Base-by-base conservation (phyloP, 2,797 vertebrate genomes). In the Notolabrus celidotus region DNA sequence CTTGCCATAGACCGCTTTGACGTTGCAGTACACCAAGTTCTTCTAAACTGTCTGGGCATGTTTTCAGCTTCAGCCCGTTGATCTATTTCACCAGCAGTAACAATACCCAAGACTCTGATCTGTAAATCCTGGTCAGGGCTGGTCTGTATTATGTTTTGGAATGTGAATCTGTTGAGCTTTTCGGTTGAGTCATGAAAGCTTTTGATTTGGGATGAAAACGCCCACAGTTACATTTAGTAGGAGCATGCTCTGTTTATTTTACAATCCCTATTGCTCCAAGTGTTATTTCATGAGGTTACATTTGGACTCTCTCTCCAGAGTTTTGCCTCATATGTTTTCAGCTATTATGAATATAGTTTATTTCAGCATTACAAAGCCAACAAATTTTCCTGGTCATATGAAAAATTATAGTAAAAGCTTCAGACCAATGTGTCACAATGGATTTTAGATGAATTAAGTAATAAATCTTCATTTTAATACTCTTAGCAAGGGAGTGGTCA, bases 171-270 rank as follows among this genome's bases (percentile, higher is more conserved):
- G 41, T 57, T 42, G 31, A 80, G 68, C 54, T 74, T 74, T 74
- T 80, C 2, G 10, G 20, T 60, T 63, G 65, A 85, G 57, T 79
- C 77, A 64, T 74, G 57, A 15, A 33, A 80, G 63, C 39, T 63
- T 79, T 82, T 67, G 64, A 80, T 61, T 58, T 36, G 41, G 36
- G 60, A 68, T 53, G 67, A 77, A 89, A 85, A 82, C 47, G 29
- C 52, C 76, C 74, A 31, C 47, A 65, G 70, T 76, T 7, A 14
- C 52, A 67, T 90, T 89, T 84, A 71, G 72, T 36, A 59, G 77
- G 57, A 69, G 38, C 52, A 57, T 31, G 86, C 69, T 59, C 74
- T 90, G 82, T 92, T 92, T 89, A 71, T 78, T 92, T 79, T 85
- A 67, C 70, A 72, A 22, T 70, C 80, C 58, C 42, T 57, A 67